phyloP scores from a whole-genome alignment of 2,797 vertebrate species.

The Garrulus glandarius region DNA sequence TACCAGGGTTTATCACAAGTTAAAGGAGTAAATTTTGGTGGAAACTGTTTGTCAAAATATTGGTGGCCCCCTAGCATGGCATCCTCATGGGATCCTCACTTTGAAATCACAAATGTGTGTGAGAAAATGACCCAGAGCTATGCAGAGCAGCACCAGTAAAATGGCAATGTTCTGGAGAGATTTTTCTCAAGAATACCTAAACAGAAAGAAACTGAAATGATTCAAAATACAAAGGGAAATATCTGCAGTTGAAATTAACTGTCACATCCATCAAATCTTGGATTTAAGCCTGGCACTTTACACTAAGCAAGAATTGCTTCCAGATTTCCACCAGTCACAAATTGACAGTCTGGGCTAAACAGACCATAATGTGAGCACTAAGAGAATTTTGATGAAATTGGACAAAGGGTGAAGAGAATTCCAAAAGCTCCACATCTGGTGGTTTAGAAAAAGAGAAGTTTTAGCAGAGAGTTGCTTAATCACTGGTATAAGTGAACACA shows the following conservation, averaged over 20 bases:
- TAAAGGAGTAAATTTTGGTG: neutral
- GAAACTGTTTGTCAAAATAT: neutral
- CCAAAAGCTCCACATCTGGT: neutral
- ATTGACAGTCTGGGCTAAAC: neutral
- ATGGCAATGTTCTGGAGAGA: neutral
- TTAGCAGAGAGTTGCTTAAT: neutral
- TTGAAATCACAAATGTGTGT: neutral
- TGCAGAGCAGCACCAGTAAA: neutral
- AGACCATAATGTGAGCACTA: neutral
- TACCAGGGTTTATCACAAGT: neutral
- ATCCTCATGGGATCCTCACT: neutral
- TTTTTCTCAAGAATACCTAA: neutral
- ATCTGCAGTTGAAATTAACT: slow-evolving; percentile 4
- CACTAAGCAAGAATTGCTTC: neutral
- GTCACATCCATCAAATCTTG: neutral
- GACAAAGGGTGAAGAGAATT: neutral
- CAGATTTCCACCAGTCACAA: neutral
- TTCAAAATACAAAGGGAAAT: neutral
- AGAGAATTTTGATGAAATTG: neutral
- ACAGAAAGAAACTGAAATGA: neutral
- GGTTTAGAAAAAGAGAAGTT: neutral
- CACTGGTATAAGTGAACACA: neutral
- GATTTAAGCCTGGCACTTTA: neutral
- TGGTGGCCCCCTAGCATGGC: neutral
- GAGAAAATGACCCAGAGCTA: neutral